Evolutionary conservation across 2,113 vertebrate species (phyloP), one percentile per base, ranked within the genome.

Genomic region (Albula goreensis): DNA sequence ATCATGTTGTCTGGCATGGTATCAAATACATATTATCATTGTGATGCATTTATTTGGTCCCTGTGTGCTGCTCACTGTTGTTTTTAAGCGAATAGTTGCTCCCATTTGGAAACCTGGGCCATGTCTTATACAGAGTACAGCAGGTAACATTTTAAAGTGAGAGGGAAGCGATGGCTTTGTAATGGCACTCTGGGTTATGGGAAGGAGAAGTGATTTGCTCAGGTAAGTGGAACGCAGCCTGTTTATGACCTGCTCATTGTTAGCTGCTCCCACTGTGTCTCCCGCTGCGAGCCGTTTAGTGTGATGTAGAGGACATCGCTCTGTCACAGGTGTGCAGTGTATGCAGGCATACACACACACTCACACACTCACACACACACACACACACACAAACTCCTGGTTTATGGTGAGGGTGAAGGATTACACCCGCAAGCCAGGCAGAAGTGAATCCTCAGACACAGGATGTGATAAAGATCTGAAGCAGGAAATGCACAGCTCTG

Each of bases 401-500:
- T 66, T n/a, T 78, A 2, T 78, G 11, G 9, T 74, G 78, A 48
- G 70, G 31, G 22, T 74, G n/a, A n/a, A 74, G 70, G 78, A 50
- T 11, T 22, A 81, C 50, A 50, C 83, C 50, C 8, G 60, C 17
- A 50, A 52, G 49, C 25, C 70, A 78, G 70, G 51, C 19, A 51
- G 83, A 84, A 78, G 50, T 41, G 66, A 25, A 50, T 66, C 48
- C n/a, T 25, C 22, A 74, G n/a, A 74, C 70, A 74, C 70, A 74
- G 70, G 70, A 74, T 74, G 70, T 74, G 70, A 8, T 41, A 74
- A 74, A 74, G 22, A 74, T 74, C 70, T 74, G n/a, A 74, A 74
- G 70, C 70, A 74, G n/a, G n/a, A 74, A 74, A 74, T 25, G 70
- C 70, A 74, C n/a, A 74, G 70, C 31, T 25, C 22, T n/a, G 9